These are phyloP conservation scores for Lysiphlebus fabarum DNA, from an alignment of 1,140 invertebrate species.

Conservation along the genomic window DNA sequence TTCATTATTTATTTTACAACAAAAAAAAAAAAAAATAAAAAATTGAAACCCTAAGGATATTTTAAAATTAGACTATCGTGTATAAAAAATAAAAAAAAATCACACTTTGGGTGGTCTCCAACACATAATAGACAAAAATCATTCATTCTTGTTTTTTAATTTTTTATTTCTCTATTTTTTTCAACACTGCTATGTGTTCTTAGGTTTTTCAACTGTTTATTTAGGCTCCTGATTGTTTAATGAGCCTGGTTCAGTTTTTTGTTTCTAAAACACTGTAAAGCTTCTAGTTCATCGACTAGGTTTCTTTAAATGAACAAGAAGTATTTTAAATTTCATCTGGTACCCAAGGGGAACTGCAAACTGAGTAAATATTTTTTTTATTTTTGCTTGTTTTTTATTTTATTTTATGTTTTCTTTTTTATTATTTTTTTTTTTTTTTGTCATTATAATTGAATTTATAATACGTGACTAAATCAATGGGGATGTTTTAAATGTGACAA, in stretches of 20 bases:
- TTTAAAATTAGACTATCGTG: conserved; percentile 31
- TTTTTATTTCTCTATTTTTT: conserved; percentile 20
- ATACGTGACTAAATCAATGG: conserved; percentile 3
- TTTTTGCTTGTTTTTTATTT: background rate
- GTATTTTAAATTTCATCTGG: conserved; percentile 8
- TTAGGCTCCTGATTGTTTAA: conserved; percentile 39
- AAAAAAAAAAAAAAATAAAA: too few species aligned
- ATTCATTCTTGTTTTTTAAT: conserved; percentile 25
- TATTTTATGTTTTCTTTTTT: too few species aligned
- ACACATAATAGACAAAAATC: too few species aligned
- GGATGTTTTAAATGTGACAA: background rate
- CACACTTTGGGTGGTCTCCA: conserved; percentile 30
- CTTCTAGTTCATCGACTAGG: conserved; percentile 5
- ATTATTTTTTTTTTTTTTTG: background rate
- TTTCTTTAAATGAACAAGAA: conserved; percentile 9
- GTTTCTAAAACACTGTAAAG: background rate
- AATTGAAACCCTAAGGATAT: background rate
- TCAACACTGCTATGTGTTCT: conserved; percentile 17
- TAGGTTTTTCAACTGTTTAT: conserved; percentile 28
- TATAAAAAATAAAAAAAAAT: conserved; percentile 15
- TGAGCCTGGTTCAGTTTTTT: conserved; percentile 35
- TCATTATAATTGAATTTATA: background rate
- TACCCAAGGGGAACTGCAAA: conserved; percentile 4
- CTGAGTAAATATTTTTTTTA: conserved; percentile 18
- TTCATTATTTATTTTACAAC: background rate